Percentiles rank a stretch among this genome's conserved stretches.
Conservation (phyloP, 2,888 invertebrate genomes). For the Phortica okadai region DNA sequence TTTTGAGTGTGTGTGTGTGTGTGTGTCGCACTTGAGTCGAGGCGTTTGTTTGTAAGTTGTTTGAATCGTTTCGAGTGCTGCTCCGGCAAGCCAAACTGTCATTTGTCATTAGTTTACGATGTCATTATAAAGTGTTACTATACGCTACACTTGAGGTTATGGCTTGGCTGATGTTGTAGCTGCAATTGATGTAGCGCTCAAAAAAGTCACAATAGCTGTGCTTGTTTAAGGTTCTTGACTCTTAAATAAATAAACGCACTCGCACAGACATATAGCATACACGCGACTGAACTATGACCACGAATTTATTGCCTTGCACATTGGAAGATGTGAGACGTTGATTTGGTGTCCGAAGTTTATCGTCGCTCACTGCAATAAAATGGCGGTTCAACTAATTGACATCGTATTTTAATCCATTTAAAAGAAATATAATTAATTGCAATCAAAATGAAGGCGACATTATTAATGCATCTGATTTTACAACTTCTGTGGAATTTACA, state of each 20-base stretch:
- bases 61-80: constrained; percentile 11
- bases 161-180: no score
- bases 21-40: constrained; percentile 36
- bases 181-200: no score
- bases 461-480: constrained; percentile 10
- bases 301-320: constrained; percentile 8
- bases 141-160: background rate
- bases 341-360: background rate
- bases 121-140: constrained; percentile 16
- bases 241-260: background rate
- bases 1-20: constrained; percentile 53
- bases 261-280: background rate
- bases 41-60: background rate
- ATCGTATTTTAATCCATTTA: background rate
- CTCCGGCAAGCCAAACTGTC: constrained; percentile 47
- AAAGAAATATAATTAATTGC: constrained; percentile 10
- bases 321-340: background rate
- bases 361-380: background rate
- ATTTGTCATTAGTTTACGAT: constrained; percentile 62
- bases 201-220: no score
- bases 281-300: constrained; percentile 10
- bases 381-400: constrained; percentile 17
- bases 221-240: background rate
- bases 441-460: background rate
- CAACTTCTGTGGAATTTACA: background rate